Evolutionary conservation across 2,797 vertebrate species (phyloP), one percentile per base, ranked within the genome.

Genomic region (Paguma larvata): DNA sequence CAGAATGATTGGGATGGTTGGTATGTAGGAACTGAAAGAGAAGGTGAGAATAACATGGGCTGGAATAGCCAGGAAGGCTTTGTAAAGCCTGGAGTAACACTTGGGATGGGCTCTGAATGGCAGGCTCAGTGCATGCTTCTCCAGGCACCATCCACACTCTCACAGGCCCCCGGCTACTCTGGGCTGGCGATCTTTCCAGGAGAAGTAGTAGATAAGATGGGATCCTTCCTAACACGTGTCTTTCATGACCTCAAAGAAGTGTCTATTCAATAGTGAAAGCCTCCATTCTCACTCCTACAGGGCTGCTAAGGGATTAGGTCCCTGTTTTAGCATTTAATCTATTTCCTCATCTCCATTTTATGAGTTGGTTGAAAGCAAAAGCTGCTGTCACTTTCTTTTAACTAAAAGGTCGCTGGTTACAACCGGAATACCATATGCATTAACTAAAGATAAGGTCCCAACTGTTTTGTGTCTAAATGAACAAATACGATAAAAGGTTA

Each of bases 401-500:
- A 96, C 91, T 83, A 73, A 98, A 96, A 91, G 63, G 62, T 95
- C 34, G 1, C 80, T 79, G 67, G 84, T 93, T 91, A 95, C 82
- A 87, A 97, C 95, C 70, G 48, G 93, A 97, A 94, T 92, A 92
- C 25, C 77, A 83, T 41, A 59, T 88, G 89, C 95, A 77, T 97
- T 97, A 98, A 97, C 70, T 59, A 70, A 83, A 96, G 97, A 97
- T 97, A 98, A 98, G 80, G 92, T 78, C 78, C 80, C 79, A 67
- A 93, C 70, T 91, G 84, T 97, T 97, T 97, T 94, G 84, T 93
- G 97, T 97, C 91, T 96, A 97, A 98, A 88, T 85, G 95, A 96
- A 91, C 96, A 97, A 97, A 98, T 93, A 87, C 91, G 94, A 94
- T 96, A 93, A 97, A 97, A 93, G 95, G 70, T 95, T 96, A 95